These are phyloP conservation scores for Planococcus citri DNA, from an alignment of 1,140 invertebrate species.

Conservation along the genomic window DNA sequence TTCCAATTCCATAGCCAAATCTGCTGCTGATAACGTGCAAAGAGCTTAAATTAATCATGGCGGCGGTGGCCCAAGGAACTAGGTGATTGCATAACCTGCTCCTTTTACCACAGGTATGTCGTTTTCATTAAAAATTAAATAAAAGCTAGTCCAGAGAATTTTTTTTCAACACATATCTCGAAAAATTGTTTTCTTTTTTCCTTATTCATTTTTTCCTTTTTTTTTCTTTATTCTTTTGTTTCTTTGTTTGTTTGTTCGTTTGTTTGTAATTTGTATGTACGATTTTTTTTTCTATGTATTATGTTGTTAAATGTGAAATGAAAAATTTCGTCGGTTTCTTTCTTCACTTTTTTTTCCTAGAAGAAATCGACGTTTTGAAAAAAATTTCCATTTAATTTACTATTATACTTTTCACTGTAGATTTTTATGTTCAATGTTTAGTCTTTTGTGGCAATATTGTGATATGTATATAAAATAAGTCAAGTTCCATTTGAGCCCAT, in stretches of 20 bases:
- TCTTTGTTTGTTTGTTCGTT: not conserved
- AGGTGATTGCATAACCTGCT: too few relatives aligned
- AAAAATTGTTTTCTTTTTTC: not conserved
- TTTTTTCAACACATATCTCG: conserved; percentile 7
- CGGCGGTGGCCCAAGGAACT: too few relatives aligned
- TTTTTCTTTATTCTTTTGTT: too few relatives aligned
- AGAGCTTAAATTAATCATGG: conserved; percentile 8
- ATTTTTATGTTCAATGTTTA: conserved; percentile 14
- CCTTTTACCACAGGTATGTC: too few relatives aligned
- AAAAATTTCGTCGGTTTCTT: not conserved
- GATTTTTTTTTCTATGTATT: not conserved
- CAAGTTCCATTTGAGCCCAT: not conserved
- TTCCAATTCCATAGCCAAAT: conserved; percentile 9
- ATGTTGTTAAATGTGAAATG: not conserved
- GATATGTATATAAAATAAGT: conserved; percentile 15
- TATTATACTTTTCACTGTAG: conserved; percentile 11
- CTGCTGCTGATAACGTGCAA: conserved; percentile 6
- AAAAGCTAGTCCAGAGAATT: not conserved
- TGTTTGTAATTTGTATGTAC: not conserved
- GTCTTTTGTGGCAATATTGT: conserved; percentile 19
- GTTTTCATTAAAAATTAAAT: too few relatives aligned
- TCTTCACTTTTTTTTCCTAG: too few relatives aligned
- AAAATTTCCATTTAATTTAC: not conserved
- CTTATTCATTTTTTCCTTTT: not conserved
- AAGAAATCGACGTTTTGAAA: not conserved